Base-by-base conservation (phyloP, 2,113 vertebrate species). In the Rallus limicola region DNA sequence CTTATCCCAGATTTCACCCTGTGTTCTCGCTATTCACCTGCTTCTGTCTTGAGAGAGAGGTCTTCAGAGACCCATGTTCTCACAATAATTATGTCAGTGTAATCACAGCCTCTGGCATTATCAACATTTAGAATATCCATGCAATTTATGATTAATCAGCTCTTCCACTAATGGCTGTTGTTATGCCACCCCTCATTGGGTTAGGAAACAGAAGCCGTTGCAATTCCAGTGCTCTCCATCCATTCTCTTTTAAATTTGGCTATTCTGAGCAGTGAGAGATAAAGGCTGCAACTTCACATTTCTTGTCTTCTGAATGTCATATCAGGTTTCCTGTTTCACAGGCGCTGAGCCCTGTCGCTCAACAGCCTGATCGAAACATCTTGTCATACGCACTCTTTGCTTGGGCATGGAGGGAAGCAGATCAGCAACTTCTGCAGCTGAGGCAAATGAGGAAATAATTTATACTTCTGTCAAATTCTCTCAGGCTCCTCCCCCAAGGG, bases 241-340 rank as follows among this genome's bases (percentile, higher is more conserved):
- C n/a, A 19, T 67, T 63, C 63, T 2, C 13, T 38, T 72, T 17
- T 80, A 76, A 62, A 77, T 75, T 75, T 69, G 31, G n/a, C 83
- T 88, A 29, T 36, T 81, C 80, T 70, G 28, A 72, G 18, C 71
- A 86, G 63, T 33, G 93, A 63, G 68, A 92, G 70, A 60, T 6
- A 26, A 17, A 88, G 17, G 14, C n/a, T 82, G 55, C 50, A 44
- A 11, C 63, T 85, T 86, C 31, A 87, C 42, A 10, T 64, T 55
- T 92, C 48, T 92, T 90, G 68, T 46, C 52, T 90, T 95, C 58
- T 94, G 34, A 88, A 70, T 77, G 29, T 62, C 81, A 59, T 78
- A 58, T 87, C 87, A n/a, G 36, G 58, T 87, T 96, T 96, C 94
- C 95, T 93, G 88, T 96, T 96, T 96, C 52, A 38, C 60, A 52